Evolutionary conservation across 2,888 invertebrate genomes (phyloP).

Genomic region (Oligia latruncula): DNA sequence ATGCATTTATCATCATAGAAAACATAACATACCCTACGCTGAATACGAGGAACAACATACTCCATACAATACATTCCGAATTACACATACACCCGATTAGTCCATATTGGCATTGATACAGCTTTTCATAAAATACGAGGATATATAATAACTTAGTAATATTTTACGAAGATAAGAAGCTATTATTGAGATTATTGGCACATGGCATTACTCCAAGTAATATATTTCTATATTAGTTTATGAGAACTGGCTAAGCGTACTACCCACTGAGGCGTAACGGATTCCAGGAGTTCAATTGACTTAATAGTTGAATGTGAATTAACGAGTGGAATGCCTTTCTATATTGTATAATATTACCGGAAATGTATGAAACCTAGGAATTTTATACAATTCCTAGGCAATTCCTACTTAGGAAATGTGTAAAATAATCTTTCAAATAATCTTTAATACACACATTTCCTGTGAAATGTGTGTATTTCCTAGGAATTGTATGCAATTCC

Average conservation of each 20-base stretch:
- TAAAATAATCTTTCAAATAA: too few relatives aligned
- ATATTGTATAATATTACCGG: too few relatives aligned
- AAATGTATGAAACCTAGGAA: too few relatives aligned
- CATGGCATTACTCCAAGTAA: conserved; percentile 63
- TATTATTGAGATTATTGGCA: conserved; percentile 64
- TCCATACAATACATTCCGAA: conserved; percentile 13
- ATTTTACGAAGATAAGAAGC: conserved; percentile 56
- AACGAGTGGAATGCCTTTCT: background rate
- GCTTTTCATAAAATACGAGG: conserved; percentile 47
- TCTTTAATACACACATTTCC: too few relatives aligned
- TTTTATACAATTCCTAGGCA: too few relatives aligned
- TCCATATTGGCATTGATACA: conserved; percentile 38
- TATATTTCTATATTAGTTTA: conserved; percentile 52
- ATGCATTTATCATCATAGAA: background rate
- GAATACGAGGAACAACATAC: conserved; percentile 7
- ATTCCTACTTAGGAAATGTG: too few relatives aligned
- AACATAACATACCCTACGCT: background rate
- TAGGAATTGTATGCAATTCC: too few relatives aligned
- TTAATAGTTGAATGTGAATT: background rate
- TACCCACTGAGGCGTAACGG: conserved; percentile 34
- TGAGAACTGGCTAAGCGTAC: conserved; percentile 25
- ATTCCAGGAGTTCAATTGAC: conserved; percentile 27
- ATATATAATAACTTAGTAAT: conserved; percentile 42
- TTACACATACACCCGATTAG: conserved; percentile 34
- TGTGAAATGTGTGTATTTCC: too few relatives aligned